Evolutionary conservation across 2,113 vertebrate species (phyloP).

Genomic region (Larimichthys crocea): DNA sequence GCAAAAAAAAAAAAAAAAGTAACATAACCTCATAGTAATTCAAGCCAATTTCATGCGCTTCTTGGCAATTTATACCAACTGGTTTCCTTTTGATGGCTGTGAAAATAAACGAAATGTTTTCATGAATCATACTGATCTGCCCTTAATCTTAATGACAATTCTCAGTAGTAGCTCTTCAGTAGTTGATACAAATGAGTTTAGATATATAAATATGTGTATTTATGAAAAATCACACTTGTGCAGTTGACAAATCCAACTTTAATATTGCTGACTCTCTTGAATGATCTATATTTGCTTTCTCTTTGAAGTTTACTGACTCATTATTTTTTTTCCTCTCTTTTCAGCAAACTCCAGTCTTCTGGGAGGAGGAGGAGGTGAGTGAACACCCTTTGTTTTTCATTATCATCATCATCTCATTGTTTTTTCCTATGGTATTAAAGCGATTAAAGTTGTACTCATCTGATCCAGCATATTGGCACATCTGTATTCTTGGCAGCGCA

Average conservation of each 20-base stretch:
- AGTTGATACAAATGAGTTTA: neutral
- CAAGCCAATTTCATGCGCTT: slow-evolving; percentile 9
- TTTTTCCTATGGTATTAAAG: slow-evolving; percentile 36
- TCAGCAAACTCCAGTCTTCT: slow-evolving; percentile 97
- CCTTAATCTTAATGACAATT: neutral
- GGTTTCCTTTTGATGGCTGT: neutral
- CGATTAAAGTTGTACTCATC: slow-evolving; percentile 36
- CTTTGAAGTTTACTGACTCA: slow-evolving; percentile 38
- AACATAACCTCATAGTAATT: slow-evolving; percentile 13
- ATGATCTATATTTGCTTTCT: slow-evolving; percentile 4
- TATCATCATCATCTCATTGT: neutral
- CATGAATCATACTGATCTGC: slow-evolving; percentile 14
- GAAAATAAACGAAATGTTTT: neutral
- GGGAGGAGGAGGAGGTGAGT: slow-evolving; percentile 98
- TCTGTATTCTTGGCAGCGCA: neutral
- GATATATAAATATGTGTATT: neutral
- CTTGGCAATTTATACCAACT: neutral
- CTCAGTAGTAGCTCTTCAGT: neutral
- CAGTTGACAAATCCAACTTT: neutral
- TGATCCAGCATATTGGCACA: slow-evolving; percentile 15
- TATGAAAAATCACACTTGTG: neutral
- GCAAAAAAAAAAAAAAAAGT: neutral
- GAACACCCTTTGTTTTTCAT: slow-evolving; percentile 34
- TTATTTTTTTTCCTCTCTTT: slow-evolving; percentile 75
- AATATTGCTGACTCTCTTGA: slow-evolving; percentile 7